phyloP scores from a whole-genome alignment of 2,113 vertebrate genomes.

The Pao palembangensis region DNA sequence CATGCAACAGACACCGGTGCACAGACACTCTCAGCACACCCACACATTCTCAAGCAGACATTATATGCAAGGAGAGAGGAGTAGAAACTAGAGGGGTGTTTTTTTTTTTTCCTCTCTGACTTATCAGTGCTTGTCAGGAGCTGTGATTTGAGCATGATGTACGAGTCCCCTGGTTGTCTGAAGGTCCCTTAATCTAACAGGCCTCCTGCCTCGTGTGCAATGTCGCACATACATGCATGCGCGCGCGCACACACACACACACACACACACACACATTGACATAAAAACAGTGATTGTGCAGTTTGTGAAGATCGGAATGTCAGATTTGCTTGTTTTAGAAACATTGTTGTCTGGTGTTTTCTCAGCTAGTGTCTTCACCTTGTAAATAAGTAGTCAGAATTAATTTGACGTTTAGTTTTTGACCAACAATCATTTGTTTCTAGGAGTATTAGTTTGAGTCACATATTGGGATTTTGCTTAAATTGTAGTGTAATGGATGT shows the following conservation, averaged over 20 bases:
- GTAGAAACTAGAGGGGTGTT: constrained; percentile 25
- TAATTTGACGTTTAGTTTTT: neutral
- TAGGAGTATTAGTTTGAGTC: too few species aligned
- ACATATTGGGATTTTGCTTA: neutral
- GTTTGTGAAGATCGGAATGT: neutral
- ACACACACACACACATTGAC: neutral
- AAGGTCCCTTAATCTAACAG: constrained; percentile 22
- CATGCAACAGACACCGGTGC: constrained; percentile 17
- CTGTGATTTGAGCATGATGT: constrained; percentile 40
- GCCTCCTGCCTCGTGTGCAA: constrained; percentile 4
- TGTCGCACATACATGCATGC: neutral
- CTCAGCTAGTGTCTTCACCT: neutral
- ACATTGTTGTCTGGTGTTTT: neutral
- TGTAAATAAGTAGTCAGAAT: neutral
- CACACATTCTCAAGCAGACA: constrained; percentile 22
- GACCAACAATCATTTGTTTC: neutral
- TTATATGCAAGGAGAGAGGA: constrained; percentile 38
- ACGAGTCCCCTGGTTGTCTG: constrained; percentile 38
- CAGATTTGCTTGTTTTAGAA: neutral
- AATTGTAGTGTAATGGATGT: constrained; percentile 18
- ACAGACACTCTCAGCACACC: constrained; percentile 29
- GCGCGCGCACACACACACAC: too few species aligned
- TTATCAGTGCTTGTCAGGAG: constrained; percentile 36
- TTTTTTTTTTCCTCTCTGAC: constrained; percentile 46
- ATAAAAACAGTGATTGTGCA: neutral